Evolutionary conservation across 2,888 invertebrate species (phyloP), one percentile per base, ranked within the genome.

Genomic region (Pristionchus mayeri): DNA sequence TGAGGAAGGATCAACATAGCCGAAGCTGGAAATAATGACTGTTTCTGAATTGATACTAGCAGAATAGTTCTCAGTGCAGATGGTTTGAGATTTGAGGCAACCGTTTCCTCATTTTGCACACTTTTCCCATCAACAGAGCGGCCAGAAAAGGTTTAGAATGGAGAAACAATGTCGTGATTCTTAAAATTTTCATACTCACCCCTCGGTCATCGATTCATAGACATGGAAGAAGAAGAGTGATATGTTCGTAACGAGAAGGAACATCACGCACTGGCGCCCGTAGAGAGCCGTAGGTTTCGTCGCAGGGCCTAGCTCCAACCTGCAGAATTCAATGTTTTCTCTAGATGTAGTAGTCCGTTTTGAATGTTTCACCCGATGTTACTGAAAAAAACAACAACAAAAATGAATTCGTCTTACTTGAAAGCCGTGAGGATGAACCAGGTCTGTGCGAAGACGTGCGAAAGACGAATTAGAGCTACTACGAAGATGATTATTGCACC

Each of bases 181-280:
- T n/a, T n/a, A n/a, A n/a, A 44, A 44, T 44, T 44, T 9, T 13
- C 6, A 34, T 11, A 27, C 63, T 27, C 6, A 75, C 75, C 79
- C 79, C 4, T 9, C 50, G 7, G 79, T 79, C 79, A 79, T 79
- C 24, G 79, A 50, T n/a, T 79, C 79, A 30, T 27, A 79, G 30
- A 79, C 27, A n/a, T 79, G 52, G 79, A 79, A 79, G 50, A 79
- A 79, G 54, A 79, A 79, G n/a, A 79, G 30, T 3, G 52, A 50
- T 3, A 30, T 21, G 30, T 79, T 79, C 6, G 54, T 40, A 3
- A 79, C 52, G 30, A 79, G 48, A 6, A 50, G 79, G 34, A 79
- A 79, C 27, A 52, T 79, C 18, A 79, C 79, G 52, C 54, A 79
- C 24, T 79, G 79, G 3, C 79, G 48, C 9, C 79, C 75, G n/a